phyloP scores from a whole-genome alignment of 92 coral and sea anemone genomes.

The Epizoanthus illoricatus region DNA sequence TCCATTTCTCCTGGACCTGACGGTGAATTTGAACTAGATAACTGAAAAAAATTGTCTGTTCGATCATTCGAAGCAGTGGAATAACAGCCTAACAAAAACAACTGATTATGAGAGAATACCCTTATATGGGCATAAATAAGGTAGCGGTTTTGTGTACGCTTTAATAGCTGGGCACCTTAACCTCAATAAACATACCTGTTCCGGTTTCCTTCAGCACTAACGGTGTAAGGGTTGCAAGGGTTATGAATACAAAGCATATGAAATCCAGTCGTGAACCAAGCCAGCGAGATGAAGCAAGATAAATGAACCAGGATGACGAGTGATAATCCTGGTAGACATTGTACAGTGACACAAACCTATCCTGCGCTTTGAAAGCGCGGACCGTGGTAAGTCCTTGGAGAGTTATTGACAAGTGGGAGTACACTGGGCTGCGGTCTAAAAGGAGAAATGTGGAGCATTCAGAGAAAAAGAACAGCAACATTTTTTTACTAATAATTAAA shows the following conservation, averaged over 20 bases:
- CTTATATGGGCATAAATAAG: no score
- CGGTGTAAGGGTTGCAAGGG: conserved; percentile 54
- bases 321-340: conserved; percentile 64
- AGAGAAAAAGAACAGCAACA: no score
- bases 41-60: no score
- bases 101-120: not conserved
- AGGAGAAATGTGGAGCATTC: not conserved
- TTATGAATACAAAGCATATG: conserved; percentile 62
- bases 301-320: conserved; percentile 70
- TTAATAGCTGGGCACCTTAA: no score
- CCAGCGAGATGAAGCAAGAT: conserved; percentile 64
- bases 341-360: conserved; percentile 58
- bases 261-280: conserved; percentile 74
- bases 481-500: no score
- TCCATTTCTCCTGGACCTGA: no score
- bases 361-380: conserved; percentile 76
- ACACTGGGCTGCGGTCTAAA: conserved; percentile 94
- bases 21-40: no score
- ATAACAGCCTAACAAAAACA: not conserved
- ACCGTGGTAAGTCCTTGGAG: conserved; percentile 82
- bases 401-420: conserved; percentile 90
- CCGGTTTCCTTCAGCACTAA: conserved; percentile 71
- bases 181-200: conserved; percentile 44
- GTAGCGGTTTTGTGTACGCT: no score
- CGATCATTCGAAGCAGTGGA: not conserved